phyloP scores from a whole-genome alignment of 2,113 vertebrate species.

The Gobius niger region DNA sequence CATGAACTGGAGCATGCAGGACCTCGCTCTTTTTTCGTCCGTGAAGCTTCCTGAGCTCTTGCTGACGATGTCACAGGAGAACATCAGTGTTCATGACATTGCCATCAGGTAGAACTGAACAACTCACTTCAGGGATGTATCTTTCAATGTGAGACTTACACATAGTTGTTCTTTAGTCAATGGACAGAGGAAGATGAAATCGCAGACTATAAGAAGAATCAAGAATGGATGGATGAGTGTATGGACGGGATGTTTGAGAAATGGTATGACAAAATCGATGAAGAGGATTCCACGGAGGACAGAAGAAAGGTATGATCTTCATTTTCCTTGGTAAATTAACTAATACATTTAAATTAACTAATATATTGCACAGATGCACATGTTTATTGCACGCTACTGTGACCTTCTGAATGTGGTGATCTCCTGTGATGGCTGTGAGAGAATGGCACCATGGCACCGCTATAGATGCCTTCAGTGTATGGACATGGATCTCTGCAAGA shows the following conservation, averaged over 20 bases:
- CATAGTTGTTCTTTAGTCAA: slow-evolving; percentile 77
- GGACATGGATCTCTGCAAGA: slow-evolving; percentile 98
- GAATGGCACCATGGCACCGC: slow-evolving; percentile 95
- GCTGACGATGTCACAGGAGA: slow-evolving; percentile 90
- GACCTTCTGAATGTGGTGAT: slow-evolving; percentile 95
- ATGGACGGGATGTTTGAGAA: slow-evolving; percentile 95
- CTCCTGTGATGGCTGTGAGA: slow-evolving; percentile 94
- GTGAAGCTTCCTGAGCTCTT: slow-evolving; percentile 90
- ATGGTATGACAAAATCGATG: slow-evolving; percentile 96
- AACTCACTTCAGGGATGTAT: not conserved
- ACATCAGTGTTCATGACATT: slow-evolving; percentile 92
- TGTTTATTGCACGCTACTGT: slow-evolving; percentile 98
- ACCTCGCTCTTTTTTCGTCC: slow-evolving; percentile 87
- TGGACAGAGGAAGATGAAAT: slow-evolving; percentile 98
- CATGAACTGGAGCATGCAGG: slow-evolving; percentile 91
- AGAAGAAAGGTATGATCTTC: slow-evolving; percentile 86
- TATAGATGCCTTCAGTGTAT: slow-evolving; percentile 96
- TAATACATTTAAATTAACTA: not conserved
- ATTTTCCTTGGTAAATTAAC: not conserved
- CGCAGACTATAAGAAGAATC: slow-evolving; percentile 92
- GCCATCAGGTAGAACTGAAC: slow-evolving; percentile 81
- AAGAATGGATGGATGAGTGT: slow-evolving; percentile 97
- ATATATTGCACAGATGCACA: slow-evolving; percentile 86
- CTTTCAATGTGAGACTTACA: not conserved
- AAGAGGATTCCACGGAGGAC: slow-evolving; percentile 87